Conservation (phyloP, 2,113 vertebrate species). For the Daboia siamensis region DNA sequence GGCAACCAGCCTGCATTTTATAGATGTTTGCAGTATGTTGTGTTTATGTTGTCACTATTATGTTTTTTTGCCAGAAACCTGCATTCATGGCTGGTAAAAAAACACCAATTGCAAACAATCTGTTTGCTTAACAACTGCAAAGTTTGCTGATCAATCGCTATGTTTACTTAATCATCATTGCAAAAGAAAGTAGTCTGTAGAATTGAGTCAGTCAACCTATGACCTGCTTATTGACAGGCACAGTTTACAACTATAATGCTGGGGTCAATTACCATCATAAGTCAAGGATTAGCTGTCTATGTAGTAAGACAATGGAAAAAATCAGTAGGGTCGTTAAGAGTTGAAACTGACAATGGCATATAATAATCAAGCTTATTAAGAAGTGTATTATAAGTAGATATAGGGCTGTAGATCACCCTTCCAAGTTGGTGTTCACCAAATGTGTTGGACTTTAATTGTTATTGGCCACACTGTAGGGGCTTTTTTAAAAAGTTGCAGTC, state of each 20-base stretch:
- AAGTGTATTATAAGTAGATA: background rate
- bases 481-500: background rate
- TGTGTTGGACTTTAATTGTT: background rate
- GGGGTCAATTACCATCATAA: background rate
- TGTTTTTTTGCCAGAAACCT: background rate
- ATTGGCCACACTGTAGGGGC: background rate
- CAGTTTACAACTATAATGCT: background rate
- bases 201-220: background rate
- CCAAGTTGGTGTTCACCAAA: background rate
- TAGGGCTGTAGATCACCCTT: background rate
- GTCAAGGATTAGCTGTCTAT: background rate
- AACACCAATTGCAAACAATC: background rate
- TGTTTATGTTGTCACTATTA: background rate
- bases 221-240: background rate
- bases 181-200: background rate
- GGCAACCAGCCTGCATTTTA: background rate
- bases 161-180: background rate
- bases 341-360: background rate
- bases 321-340: background rate
- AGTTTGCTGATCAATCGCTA: background rate
- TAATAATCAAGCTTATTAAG: background rate
- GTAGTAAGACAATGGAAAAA: background rate
- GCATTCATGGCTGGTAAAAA: background rate
- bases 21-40: background rate
- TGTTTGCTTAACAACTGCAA: background rate